Base-by-base conservation (phyloP, 2,888 invertebrate species). In the Aspidiotus rigidus region DNA sequence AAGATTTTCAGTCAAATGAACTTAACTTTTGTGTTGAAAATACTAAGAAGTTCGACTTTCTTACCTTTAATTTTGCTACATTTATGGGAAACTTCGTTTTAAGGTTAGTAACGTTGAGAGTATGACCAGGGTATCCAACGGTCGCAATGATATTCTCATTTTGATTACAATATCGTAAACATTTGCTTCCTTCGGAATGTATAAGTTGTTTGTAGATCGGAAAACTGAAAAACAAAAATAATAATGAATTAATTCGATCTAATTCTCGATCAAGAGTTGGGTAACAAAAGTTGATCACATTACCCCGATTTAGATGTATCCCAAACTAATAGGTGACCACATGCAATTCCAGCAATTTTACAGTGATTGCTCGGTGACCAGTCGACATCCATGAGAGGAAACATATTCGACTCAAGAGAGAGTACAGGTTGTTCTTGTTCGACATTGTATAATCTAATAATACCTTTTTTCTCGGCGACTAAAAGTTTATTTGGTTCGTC, bases 401-500 rank as follows among this genome's bases (percentile, higher is more conserved):
- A 80, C 64, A 81, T 79, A 6, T 83, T 82, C 9, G 83, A 80
- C 76, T 86, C 84, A 60, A 88, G 78, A 0, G 88, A 87, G 76
- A 87, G 78, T 63, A 86, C 83, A 2, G 84, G 83, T 72, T 82
- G 83, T 73, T 85, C 85, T 56, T 83, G 85, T 73, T 82, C 81
- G 10, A 86, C 81, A 77, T 88, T 89, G 75, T 87, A 89, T 76
- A 89, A 82, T 72, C 85, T 83, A 67, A 90, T 83, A 0, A 85
- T 78, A n/a, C 89, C 89, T 74, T 83, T 83, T 76, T 87, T 88
- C 76, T 89, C 88, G 0, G 86, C 89, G 1, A 89, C 86, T 72
- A 90, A 77, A 28, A 90, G 79, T 78, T 89, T 89, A 56, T 83
- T 83, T 1, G 82, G 80, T 74, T 89, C 88, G 71, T 86, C 85